A percentile compares a stretch with the other conserved stretches of the same genome.
phyloP scores from a whole-genome alignment of 2,888 invertebrate genomes.

The Limnephilus lunatus region DNA sequence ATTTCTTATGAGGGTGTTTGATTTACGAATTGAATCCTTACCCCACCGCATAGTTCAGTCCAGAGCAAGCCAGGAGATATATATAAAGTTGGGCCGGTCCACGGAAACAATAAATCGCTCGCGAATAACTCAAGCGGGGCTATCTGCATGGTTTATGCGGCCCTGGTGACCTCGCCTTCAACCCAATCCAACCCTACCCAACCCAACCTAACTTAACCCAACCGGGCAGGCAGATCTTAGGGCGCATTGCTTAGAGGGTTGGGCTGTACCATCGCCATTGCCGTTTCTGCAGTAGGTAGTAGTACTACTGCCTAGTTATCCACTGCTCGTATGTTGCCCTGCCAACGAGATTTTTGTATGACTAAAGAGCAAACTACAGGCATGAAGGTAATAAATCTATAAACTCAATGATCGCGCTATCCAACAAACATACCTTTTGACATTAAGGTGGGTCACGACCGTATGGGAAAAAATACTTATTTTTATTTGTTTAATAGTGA shows the following conservation, averaged over 20 bases:
- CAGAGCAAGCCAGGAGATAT: not conserved
- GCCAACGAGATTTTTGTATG: not conserved
- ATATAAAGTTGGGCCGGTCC: conserved; percentile 45
- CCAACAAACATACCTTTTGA: not conserved
- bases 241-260: conserved; percentile 4
- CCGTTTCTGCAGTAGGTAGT: not conserved
- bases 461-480: no score
- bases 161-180: conserved; percentile 41
- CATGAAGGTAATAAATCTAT: not conserved
- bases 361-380: not conserved
- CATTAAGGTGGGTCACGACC: no score
- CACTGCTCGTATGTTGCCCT: not conserved
- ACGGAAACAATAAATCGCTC: conserved; percentile 62
- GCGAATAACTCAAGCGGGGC: conserved; percentile 60
- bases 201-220: not conserved
- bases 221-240: conserved; percentile 29
- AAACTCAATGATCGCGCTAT: not conserved
- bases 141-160: conserved; percentile 64
- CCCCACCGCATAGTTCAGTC: not conserved
- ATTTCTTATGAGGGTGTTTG: not conserved
- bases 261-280: not conserved
- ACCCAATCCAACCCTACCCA: not conserved
- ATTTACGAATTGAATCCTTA: not conserved
- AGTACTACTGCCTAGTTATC: not conserved
- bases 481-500: no score